Evolutionary conservation across 2,888 invertebrate species (phyloP).

Genomic region (Acleris laterana): DNA sequence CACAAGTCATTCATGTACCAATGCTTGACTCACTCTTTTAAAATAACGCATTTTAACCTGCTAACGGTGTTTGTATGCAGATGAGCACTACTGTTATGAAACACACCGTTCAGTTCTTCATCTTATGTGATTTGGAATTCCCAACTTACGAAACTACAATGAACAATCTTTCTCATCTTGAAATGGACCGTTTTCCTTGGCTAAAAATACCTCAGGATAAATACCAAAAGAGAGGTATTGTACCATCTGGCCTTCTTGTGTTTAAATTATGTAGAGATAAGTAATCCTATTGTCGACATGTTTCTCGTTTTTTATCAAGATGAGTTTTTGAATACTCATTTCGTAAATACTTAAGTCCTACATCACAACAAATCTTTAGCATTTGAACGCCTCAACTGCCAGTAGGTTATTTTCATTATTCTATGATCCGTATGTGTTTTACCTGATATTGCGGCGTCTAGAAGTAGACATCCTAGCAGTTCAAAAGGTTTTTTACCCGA

Average conservation of each 20-base stretch:
- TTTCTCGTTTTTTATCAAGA: neutral
- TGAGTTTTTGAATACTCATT: no score
- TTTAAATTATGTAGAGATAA: neutral
- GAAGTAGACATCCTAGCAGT: no score
- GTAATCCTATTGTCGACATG: neutral
- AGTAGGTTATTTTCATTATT: no score
- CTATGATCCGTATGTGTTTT: no score
- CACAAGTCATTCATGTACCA: neutral
- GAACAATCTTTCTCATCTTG: neutral
- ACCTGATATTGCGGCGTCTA: no score
- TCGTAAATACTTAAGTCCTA: no score
- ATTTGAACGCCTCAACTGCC: no score
- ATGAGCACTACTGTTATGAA: slow-evolving; percentile 24
- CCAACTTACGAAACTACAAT: neutral
- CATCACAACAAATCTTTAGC: no score
- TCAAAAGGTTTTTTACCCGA: no score
- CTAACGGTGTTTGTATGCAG: slow-evolving; percentile 30
- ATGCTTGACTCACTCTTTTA: slow-evolving; percentile 2
- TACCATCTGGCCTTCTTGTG: neutral
- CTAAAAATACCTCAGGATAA: neutral
- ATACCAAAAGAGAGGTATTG: neutral
- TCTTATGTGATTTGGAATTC: neutral
- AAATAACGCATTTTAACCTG: slow-evolving; percentile 10
- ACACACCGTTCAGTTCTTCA: neutral
- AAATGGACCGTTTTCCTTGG: neutral